These are phyloP conservation scores for Drosophila sucinea DNA, from an alignment of 1,140 invertebrate species.

Conservation along the genomic window DNA sequence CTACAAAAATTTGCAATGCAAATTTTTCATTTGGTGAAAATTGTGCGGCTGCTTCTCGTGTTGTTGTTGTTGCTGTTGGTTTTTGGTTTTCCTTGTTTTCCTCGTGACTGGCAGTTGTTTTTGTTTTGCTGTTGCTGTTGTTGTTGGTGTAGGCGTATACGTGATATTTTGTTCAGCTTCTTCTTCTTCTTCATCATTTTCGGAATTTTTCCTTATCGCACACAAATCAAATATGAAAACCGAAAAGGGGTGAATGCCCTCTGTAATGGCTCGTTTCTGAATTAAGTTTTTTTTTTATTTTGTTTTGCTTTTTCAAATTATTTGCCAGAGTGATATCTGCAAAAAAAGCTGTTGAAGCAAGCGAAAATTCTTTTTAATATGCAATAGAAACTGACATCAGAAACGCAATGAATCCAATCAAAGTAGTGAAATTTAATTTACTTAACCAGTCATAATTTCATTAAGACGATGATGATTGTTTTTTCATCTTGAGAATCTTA, in stretches of 20 bases:
- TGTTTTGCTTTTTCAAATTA: too few species aligned
- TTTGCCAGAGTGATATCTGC: not conserved
- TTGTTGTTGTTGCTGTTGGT: constrained; percentile 39
- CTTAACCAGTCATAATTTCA: too few species aligned
- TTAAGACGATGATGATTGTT: too few species aligned
- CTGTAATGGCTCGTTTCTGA: constrained; percentile 43
- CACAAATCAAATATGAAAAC: constrained; percentile 17
- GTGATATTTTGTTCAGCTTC: constrained; percentile 59
- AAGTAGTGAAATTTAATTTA: too few species aligned
- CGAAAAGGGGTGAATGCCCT: constrained; percentile 62
- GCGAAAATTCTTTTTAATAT: too few species aligned
- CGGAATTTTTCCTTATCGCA: constrained; percentile 65
- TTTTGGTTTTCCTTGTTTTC: constrained; percentile 34
- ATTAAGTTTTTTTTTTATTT: constrained; percentile 4
- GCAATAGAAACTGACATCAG: too few species aligned
- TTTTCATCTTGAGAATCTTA: too few species aligned
- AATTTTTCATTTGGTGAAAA: constrained; percentile 70
- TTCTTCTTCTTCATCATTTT: constrained; percentile 28
- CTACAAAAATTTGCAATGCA: constrained; percentile 66
- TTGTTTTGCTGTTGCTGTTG: not conserved
- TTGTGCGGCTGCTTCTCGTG: constrained; percentile 55
- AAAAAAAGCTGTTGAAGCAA: too few species aligned
- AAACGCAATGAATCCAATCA: too few species aligned
- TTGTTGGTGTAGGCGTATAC: constrained; percentile 70
- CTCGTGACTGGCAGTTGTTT: constrained; percentile 48